Evolutionary conservation across 92 coral and sea anemone species (phyloP), one percentile per base, ranked within the genome.

Genomic region (Pocillopora meandrina): DNA sequence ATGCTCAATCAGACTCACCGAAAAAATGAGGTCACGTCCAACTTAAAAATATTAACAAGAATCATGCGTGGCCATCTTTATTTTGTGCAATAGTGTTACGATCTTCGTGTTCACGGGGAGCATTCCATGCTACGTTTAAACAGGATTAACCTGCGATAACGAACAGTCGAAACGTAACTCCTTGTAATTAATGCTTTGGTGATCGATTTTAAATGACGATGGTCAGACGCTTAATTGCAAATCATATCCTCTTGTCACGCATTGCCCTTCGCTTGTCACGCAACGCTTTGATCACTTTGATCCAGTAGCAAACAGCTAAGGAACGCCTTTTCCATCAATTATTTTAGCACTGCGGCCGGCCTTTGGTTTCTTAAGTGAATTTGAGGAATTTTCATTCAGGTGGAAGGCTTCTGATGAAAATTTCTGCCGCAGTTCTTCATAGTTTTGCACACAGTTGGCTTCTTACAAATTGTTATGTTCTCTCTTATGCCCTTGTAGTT

Each of bases 121-220:
- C 80, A 59, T 15, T 59, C 35, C 17, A 9, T 31, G 59, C 57
- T 14, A 58, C 61, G 77, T n/a, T 14, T 66, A 17, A 17, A 7
- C 42, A 9, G 15, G 56, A 47, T 57, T 36, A 73, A 65, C 33
- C 71, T 36, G 58, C 36, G 11, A 11, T 10, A 35, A 42, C 13
- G 42, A 19, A 16, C 71, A 20, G 12, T 33, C 69, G 57, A 23
- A 19, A 71, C 65, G 64, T 52, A 33, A 36, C 55, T 67, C 33
- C 56, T 18, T 72, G 31, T 36, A 12, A 35, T 35, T 56, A 82
- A 59, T 82, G 61, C 20, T 58, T 58, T 74, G 65, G 63, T 83
- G 80, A 73, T 83, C 79, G 80, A 52, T 83, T 74, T 83, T 83
- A 60, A 83, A 83, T 83, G 86, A 83, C 74, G 20, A 63, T 80